phyloP scores from a whole-genome alignment of 2,888 invertebrate species.

The Cryptus viduatorius region DNA sequence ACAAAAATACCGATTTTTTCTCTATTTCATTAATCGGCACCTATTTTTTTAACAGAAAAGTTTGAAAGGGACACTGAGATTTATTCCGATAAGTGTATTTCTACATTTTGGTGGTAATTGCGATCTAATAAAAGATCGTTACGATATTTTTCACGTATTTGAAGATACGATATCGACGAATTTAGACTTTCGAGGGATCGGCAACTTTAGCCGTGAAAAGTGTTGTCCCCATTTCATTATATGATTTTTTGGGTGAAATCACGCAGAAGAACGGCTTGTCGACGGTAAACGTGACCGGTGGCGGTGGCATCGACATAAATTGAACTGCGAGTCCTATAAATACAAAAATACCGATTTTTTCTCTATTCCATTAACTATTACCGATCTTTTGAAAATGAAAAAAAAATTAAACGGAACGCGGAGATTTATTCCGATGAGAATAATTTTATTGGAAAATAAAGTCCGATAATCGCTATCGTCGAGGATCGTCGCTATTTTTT shows the following conservation, averaged over 20 bases:
- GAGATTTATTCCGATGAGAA: no score
- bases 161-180: background rate
- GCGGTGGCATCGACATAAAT: conserved; percentile 46
- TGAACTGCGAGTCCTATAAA: conserved; percentile 60
- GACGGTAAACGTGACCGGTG: conserved; percentile 72
- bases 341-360: conserved; percentile 29
- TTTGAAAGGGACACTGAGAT: no score
- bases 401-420: no score
- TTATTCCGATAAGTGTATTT: no score
- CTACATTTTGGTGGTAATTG: no score
- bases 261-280: conserved; percentile 78
- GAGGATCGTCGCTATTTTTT: no score
- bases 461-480: no score
- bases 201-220: conserved; percentile 66
- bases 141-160: background rate
- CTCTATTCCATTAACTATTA: background rate
- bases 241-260: conserved; percentile 36
- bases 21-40: no score
- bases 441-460: no score
- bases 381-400: no score
- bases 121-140: background rate
- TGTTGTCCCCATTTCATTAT: conserved; percentile 28
- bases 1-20: conserved; percentile 26
- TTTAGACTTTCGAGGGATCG: conserved; percentile 15
- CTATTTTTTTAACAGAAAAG: no score